Evolutionary conservation across 2,113 vertebrate species (phyloP).

Genomic region (Coregonus clupeaformis): DNA sequence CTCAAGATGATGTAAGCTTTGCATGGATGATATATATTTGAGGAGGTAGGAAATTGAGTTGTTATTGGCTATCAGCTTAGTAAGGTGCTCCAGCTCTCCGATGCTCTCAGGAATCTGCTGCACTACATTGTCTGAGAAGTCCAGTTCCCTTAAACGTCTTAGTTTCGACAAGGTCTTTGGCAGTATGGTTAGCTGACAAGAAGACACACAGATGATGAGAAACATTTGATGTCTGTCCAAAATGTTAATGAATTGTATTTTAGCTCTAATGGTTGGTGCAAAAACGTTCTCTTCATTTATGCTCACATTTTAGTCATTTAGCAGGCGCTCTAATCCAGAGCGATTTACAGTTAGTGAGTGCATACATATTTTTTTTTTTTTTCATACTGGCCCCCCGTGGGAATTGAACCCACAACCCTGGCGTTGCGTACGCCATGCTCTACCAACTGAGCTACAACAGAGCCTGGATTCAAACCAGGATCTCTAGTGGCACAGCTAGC

Average conservation of each 20-base stretch:
- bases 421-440: no score
- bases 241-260: background rate
- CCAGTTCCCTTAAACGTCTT: constrained; percentile 13
- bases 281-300: background rate
- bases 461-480: no score
- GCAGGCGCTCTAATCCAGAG: no score
- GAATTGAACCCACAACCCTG: no score
- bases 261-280: background rate
- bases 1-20: background rate
- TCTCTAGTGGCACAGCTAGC: no score
- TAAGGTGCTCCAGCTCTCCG: background rate
- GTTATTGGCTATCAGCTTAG: background rate
- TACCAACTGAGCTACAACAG: no score
- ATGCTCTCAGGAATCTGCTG: constrained; percentile 1
- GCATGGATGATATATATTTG: background rate
- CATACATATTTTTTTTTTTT: no score
- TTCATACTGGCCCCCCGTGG: no score
- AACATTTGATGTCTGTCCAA: background rate
- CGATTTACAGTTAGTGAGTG: no score
- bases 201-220: background rate
- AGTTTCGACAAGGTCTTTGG: constrained; percentile 49
- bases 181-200: background rate
- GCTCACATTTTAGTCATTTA: no score
- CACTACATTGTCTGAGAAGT: constrained; percentile 11
- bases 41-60: background rate